These are phyloP conservation scores for Neomorphus geoffroyi DNA, from an alignment of 2,797 vertebrate genomes.

Conservation along the genomic window DNA sequence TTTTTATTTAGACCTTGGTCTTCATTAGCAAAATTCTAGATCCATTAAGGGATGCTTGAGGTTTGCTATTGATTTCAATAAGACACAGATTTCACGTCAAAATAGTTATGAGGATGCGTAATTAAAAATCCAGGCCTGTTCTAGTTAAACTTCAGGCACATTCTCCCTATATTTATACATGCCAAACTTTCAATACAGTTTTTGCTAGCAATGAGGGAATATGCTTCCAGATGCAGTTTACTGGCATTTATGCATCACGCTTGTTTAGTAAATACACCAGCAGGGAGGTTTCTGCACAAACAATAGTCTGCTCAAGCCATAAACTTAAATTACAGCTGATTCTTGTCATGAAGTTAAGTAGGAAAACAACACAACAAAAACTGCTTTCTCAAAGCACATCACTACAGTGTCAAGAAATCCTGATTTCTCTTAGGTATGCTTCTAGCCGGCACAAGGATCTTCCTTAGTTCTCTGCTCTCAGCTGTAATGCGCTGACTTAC, in stretches of 20 bases:
- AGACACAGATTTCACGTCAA: neutral
- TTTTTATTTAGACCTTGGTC: neutral
- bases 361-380: slow-evolving; percentile 35
- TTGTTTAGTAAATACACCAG: slow-evolving; percentile 66
- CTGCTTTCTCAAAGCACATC: slow-evolving; percentile 10
- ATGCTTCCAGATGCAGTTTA: slow-evolving; percentile 11
- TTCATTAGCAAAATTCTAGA: neutral
- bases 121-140: neutral
- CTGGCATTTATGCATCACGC: slow-evolving; percentile 51
- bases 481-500: neutral
- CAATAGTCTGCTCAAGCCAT: slow-evolving; percentile 44
- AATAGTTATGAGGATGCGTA: neutral
- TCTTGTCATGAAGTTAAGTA: slow-evolving; percentile 25
- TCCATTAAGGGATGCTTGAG: neutral
- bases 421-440: neutral
- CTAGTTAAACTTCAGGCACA: neutral
- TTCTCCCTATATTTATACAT: neutral
- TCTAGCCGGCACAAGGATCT: neutral
- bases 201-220: neutral
- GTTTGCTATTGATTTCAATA: neutral
- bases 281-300: slow-evolving; percentile 52
- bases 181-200: slow-evolving; percentile 12
- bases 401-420: neutral
- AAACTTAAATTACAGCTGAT: slow-evolving; percentile 38
- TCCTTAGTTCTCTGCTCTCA: neutral